Evolutionary conservation across 2,797 vertebrate genomes (phyloP), one percentile per base, ranked within the genome.

Genomic region (Remorina albescens): DNA sequence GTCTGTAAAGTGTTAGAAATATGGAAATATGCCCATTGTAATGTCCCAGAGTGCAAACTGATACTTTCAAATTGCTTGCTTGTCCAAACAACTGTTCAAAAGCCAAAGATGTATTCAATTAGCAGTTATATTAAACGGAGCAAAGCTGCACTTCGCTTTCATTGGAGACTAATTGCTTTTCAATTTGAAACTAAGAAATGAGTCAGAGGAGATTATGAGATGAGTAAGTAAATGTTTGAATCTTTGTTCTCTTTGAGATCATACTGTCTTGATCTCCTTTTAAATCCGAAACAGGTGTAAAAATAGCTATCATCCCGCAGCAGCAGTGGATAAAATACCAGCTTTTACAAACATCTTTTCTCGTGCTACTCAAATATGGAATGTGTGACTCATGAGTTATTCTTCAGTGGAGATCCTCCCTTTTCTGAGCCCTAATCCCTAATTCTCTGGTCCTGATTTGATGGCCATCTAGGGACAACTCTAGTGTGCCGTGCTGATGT

Each of bases 391-490:
- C 86, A 89, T 80, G 47, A 68, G 78, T 90, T 84, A 87, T 88
- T 90, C 50, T 71, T 77, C 47, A 50, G 56, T 61, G 71, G 57
- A 77, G 68, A 86, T 83, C 83, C 76, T 28, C 57, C 46, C 76
- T 82, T 87, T 83, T 86, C 63, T 78, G 30, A 39, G 11, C 67
- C 42, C 64, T 91, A 90, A 92, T 92, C 88, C 83, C 74, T 76
- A 81, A 90, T 91, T 86, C 87, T 77, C 74, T 7, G 58, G 26
- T 80, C 65, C 77, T 86, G 88, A 87, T 86, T 81, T 74, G 85
- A 89, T 91, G 88, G 78, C 90, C 92, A 89, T 92, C 82, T 92
- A 90, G 86, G 90, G 90, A 84, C 81, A 90, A 76, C 67, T 85
- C 83, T 72, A 82, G 78, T 85, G 71, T 70, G 72, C 71, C 75